Base-by-base conservation (phyloP, 1,140 invertebrate species). In the Pseudomyrmex cubaensis region DNA sequence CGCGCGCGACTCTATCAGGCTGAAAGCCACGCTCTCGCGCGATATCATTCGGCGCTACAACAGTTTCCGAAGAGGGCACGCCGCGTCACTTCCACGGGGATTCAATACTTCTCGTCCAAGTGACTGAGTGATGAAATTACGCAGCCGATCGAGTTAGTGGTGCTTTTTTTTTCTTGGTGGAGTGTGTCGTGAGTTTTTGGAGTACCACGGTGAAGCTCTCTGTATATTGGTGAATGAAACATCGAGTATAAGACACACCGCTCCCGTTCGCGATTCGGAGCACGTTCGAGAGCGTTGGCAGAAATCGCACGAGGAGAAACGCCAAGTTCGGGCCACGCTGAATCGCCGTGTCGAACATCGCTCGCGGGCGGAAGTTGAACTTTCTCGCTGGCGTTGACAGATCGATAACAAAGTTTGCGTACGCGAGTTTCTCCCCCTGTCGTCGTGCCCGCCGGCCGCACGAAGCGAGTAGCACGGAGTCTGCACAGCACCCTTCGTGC, bases 341-440 rank as follows among this genome's bases (percentile, higher is more conserved):
- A 77, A 84, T 57, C 62, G 54, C 64, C 59, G 64, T 48, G 75
- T 69, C 63, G 83, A 83, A 86, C 75, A 90, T 87, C 87, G 72
- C 72, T 89, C 83, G 85, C 83, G 75, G 83, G 67, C 82, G 84
- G 77, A 76, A 89, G 83, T 85, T 84, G 86, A 91, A 91, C 82
- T 91, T 91, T 90, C 83, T 87, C 85, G 73, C 78, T 87, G 84
- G 89, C 87, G 88, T 90, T 91, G 90, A 91, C 90, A 91, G 90
- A 91, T 91, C 89, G 90, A 91, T 91, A 91, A 88, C 83, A 80
- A 91, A 90, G 86, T 91, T 91, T 90, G 83, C 78, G 85, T 85
- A 77, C 87, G 73, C 83, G 83, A 82, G 54, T 86, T 85, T 86
- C 85, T 50, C 59, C 63, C 44, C 83, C 76, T 70, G 76, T 70